Base-by-base conservation (phyloP, 2,888 invertebrate species). In the Hylaea fasciaria region DNA sequence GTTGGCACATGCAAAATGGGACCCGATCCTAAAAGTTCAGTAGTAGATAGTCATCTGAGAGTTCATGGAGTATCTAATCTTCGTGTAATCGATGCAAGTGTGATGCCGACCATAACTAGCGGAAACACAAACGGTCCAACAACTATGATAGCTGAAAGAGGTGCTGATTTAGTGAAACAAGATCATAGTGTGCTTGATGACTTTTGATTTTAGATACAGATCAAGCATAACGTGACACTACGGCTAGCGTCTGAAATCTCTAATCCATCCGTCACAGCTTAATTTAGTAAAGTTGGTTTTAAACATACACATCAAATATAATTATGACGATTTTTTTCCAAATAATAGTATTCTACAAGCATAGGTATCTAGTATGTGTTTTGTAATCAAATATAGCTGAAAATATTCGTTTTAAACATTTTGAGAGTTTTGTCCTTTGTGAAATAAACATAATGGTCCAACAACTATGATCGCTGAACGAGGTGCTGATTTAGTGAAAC, bases 141-240 rank as follows among this genome's bases (percentile, higher is more conserved):
- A 0, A 95, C 96, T 12, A 97, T 97, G 96, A 96, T 97, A 47
- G 97, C 94, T 0, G 97, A 97, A 77, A 95, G 95, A 74, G 96
- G 93, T 0, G 93, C 95, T 0, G 96, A 96, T 79, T 91, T 96
- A 83, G 94, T 96, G 48, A 95, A 95, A 78, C 90, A 47, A 43
- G 55, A 61, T 39, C 29, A 61, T 16, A 94, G 32, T 10, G 72
- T 77, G 76, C 52, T 62, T 76, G 53, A 54, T 41, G 22, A 35
- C 12, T 14, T 3, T 28, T 28, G 52, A 45, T n/a, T n/a, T 10
- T 35, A 35, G 35, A 11, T 35, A 35, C 35, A 8, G 28, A n/a
- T n/a, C n/a, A n/a, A n/a, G n/a, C n/a, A n/a, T n/a, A n/a, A n/a
- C n/a, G n/a, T n/a, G n/a, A n/a, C n/a, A n/a, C n/a, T n/a, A n/a